These are phyloP conservation scores for Cyclophora albipunctata DNA, from an alignment of 2,888 invertebrate genomes.

Conservation along the genomic window DNA sequence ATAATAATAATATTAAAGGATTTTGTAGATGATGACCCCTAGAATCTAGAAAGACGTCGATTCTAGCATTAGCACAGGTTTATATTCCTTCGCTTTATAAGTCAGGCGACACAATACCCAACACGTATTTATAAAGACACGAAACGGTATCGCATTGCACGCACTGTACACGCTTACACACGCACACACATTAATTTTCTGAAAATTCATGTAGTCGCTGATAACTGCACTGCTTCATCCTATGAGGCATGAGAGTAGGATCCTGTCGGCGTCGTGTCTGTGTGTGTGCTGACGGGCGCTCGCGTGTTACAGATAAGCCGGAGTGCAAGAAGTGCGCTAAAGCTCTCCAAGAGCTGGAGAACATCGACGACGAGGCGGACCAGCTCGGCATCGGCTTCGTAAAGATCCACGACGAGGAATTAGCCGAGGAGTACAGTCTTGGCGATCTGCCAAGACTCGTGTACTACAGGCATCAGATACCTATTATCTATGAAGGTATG, in stretches of 20 bases:
- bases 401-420: constrained; percentile 92
- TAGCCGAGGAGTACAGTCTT: constrained; percentile 94
- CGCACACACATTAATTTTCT: constrained; percentile 48
- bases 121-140: constrained; percentile 12
- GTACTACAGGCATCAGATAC: constrained; percentile 95
- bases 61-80: constrained; percentile 11
- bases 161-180: constrained; percentile 30
- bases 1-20: background rate
- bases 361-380: constrained; percentile 96
- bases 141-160: constrained; percentile 19
- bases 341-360: constrained; percentile 92
- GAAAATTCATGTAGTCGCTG: constrained; percentile 46
- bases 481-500: constrained; percentile 94
- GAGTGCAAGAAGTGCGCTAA: constrained; percentile 94
- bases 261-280: background rate
- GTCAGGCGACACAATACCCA: constrained; percentile 14
- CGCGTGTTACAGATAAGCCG: constrained; percentile 83
- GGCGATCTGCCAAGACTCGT: constrained; percentile 91
- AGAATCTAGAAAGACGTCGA: constrained; percentile 6
- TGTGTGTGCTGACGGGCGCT: background rate
- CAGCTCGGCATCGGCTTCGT: constrained; percentile 95
- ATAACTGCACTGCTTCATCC: constrained; percentile 66
- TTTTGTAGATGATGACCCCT: constrained; percentile 9
- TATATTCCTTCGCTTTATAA: constrained; percentile 14
- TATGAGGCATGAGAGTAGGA: constrained; percentile 45